These are phyloP conservation scores for Phyllopteryx taeniolatus DNA, from an alignment of 2,113 vertebrate species.

Conservation along the genomic window DNA sequence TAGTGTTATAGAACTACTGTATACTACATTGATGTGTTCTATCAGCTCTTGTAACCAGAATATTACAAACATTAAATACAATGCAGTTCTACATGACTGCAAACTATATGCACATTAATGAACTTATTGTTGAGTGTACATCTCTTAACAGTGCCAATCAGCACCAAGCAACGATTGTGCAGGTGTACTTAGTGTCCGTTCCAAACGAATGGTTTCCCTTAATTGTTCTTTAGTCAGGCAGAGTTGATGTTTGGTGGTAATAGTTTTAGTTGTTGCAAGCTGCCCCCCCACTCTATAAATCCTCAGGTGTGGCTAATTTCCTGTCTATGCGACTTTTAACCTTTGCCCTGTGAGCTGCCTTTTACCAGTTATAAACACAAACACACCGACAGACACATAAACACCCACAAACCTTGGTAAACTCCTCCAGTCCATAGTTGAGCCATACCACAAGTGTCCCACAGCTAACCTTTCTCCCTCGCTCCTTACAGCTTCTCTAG, in stretches of 20 bases:
- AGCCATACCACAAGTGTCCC: slow-evolving; percentile 41
- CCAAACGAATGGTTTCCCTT: no score
- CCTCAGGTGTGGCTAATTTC: slow-evolving; percentile 66
- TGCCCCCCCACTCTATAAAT: slow-evolving; percentile 23
- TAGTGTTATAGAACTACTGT: no score
- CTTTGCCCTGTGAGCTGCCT: slow-evolving; percentile 33
- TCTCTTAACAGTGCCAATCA: neutral
- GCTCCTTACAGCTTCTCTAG: neutral
- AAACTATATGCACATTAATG: neutral
- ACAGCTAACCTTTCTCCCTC: slow-evolving; percentile 35
- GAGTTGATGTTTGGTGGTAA: neutral
- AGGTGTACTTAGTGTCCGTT: neutral
- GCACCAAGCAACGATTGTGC: neutral
- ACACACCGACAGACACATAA: slow-evolving; percentile 13
- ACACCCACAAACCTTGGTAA: slow-evolving; percentile 13
- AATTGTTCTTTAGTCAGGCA: neutral
- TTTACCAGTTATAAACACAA: slow-evolving; percentile 10
- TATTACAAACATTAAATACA: neutral
- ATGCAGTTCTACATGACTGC: neutral
- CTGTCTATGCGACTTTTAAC: slow-evolving; percentile 56
- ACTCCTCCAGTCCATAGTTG: slow-evolving; percentile 25
- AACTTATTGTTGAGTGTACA: neutral
- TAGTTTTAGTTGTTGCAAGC: slow-evolving; percentile 15
- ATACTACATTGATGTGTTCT: no score
- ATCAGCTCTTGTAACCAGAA: neutral